Conservation (phyloP, 2,888 invertebrate species). For the Polyploca ridens region DNA sequence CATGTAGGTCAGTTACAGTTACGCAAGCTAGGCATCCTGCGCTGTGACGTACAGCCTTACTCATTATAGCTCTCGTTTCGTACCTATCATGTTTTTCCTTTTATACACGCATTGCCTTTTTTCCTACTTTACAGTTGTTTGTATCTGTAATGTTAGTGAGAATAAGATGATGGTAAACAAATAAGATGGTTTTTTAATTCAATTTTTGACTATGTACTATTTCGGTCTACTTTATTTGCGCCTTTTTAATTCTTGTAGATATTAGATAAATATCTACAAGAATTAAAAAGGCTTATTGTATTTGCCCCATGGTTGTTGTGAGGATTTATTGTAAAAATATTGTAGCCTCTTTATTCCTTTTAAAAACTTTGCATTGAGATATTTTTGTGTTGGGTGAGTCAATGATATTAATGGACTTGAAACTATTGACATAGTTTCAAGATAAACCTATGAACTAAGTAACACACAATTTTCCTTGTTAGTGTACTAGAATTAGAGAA, state of each 20-base stretch:
- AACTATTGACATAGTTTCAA: constrained; percentile 3
- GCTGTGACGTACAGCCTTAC: constrained; percentile 42
- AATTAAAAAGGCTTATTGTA: no score
- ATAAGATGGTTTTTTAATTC: no score
- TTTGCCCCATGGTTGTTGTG: no score
- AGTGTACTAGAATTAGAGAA: not conserved
- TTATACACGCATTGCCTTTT: not conserved
- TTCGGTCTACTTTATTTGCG: not conserved
- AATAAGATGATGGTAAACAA: no score
- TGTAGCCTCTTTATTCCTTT: no score
- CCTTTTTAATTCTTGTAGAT: no score
- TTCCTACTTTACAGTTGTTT: not conserved
- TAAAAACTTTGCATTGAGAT: not conserved
- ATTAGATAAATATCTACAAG: no score
- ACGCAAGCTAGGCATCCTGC: constrained; percentile 55
- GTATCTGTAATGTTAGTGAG: not conserved
- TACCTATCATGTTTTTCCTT: constrained; percentile 20
- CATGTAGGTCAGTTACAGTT: constrained; percentile 73
- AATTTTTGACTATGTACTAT: not conserved
- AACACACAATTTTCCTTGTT: not conserved
- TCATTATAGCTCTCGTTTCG: constrained; percentile 33
- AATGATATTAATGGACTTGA: not conserved
- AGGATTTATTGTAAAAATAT: not conserved
- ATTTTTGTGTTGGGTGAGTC: not conserved
- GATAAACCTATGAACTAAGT: not conserved